Evolutionary conservation across 2,888 invertebrate genomes (phyloP).

Genomic region (Hoplodrina ambigua): DNA sequence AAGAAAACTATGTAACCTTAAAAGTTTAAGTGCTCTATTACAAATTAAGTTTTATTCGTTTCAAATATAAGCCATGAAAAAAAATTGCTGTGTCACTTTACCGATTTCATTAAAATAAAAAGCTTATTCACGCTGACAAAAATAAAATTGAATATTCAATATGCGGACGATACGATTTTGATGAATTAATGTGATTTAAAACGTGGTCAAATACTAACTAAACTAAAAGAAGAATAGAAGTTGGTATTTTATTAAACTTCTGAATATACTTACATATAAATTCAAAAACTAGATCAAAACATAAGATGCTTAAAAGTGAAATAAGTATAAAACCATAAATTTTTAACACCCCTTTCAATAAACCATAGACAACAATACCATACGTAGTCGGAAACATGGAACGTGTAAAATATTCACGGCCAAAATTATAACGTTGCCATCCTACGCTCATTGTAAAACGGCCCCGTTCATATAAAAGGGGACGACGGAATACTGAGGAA

Average conservation of each 20-base stretch:
- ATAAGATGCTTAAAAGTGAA: no score
- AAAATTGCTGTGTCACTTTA: constrained; percentile 12
- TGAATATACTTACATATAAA: no score
- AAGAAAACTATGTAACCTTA: background rate
- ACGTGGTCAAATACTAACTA: no score
- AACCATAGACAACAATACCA: constrained; percentile 1
- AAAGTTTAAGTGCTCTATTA: constrained; percentile 4
- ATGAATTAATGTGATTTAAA: no score
- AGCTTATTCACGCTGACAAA: background rate
- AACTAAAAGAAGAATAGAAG: no score
- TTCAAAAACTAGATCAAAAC: no score
- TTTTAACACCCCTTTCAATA: constrained; percentile 4
- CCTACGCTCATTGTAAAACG: constrained; percentile 67
- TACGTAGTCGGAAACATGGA: constrained; percentile 17
- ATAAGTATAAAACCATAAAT: background rate
- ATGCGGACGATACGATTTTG: no score
- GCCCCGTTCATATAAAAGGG: constrained; percentile 71
- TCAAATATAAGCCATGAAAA: background rate
- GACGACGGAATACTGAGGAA: constrained; percentile 48
- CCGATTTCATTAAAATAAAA: constrained; percentile 10
- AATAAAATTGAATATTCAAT: background rate
- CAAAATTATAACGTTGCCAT: constrained; percentile 36
- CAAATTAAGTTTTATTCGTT: background rate
- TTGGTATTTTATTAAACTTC: no score
- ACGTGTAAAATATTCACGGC: constrained; percentile 24